phyloP scores from a whole-genome alignment of 1,140 invertebrate genomes.

The Theocolax elegans region DNA sequence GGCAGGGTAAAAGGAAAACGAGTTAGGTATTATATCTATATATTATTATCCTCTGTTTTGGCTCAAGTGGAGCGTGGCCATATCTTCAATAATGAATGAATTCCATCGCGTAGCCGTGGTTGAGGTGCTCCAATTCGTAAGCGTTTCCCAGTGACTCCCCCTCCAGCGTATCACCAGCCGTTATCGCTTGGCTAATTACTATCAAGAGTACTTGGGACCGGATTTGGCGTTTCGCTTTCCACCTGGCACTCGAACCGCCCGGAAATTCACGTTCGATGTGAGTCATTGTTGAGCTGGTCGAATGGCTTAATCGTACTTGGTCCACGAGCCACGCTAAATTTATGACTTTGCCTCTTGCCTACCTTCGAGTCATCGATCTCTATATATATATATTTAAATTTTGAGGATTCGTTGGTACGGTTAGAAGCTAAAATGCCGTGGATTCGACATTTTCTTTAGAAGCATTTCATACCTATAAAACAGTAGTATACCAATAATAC shows the following conservation, averaged over 20 bases:
- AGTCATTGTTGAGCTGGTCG: slow-evolving; percentile 5
- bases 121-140: not conserved
- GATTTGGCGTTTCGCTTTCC: not conserved
- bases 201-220: slow-evolving; percentile 18
- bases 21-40: too few species aligned
- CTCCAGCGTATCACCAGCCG: not conserved
- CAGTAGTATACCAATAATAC: too few species aligned
- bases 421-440: too few species aligned
- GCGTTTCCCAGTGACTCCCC: not conserved
- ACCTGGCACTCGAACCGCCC: not conserved
- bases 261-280: slow-evolving; percentile 1
- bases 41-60: not conserved
- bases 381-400: too few species aligned
- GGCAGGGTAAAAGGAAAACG: too few species aligned
- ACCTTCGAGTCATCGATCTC: too few species aligned
- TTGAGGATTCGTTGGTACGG: too few species aligned
- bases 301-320: too few species aligned
- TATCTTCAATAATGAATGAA: slow-evolving; percentile 23
- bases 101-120: slow-evolving; percentile 10
- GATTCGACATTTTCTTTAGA: too few species aligned
- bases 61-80: slow-evolving; percentile 6
- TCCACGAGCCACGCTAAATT: too few species aligned
- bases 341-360: too few species aligned
- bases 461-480: too few species aligned
- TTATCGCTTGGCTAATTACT: slow-evolving; percentile 32